These are phyloP conservation scores for Tragopan temminckii DNA, from an alignment of 2,797 vertebrate species.

Conservation along the genomic window DNA sequence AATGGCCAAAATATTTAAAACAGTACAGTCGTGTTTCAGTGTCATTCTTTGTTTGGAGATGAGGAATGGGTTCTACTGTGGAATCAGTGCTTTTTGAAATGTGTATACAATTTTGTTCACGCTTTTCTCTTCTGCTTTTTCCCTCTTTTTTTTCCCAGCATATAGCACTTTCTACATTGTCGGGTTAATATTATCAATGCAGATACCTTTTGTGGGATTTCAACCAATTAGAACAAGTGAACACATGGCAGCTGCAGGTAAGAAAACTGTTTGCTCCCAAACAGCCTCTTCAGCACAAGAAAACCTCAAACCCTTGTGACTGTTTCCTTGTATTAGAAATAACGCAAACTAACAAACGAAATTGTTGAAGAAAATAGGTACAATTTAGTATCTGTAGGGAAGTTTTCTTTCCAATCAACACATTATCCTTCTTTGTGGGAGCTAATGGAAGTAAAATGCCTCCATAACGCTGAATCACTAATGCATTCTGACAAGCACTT, in stretches of 20 bases:
- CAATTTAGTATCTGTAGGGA: neutral
- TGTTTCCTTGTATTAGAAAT: neutral
- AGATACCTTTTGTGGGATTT: conserved; percentile 98
- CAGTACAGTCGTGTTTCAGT: neutral
- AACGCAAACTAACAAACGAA: neutral
- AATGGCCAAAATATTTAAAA: neutral
- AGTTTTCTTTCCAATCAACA: neutral
- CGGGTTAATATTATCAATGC: conserved; percentile 97
- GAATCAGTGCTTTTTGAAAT: neutral
- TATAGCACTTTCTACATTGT: conserved; percentile 99
- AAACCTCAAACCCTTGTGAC: neutral
- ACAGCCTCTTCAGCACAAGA: neutral
- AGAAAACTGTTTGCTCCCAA: conserved; percentile 41
- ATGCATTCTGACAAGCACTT: neutral
- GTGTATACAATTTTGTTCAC: neutral
- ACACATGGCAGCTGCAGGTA: conserved; percentile 98
- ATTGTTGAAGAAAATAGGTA: neutral
- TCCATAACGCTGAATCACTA: neutral
- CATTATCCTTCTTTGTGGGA: neutral
- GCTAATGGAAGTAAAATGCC: neutral
- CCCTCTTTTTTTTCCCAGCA: conserved; percentile 82
- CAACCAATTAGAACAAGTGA: conserved; percentile 99
- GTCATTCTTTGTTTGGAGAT: neutral
- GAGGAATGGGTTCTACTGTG: neutral
- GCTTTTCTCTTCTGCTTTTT: neutral